Conservation (phyloP, 2,797 vertebrate species). For the Melanogrammus aeglefinus region DNA sequence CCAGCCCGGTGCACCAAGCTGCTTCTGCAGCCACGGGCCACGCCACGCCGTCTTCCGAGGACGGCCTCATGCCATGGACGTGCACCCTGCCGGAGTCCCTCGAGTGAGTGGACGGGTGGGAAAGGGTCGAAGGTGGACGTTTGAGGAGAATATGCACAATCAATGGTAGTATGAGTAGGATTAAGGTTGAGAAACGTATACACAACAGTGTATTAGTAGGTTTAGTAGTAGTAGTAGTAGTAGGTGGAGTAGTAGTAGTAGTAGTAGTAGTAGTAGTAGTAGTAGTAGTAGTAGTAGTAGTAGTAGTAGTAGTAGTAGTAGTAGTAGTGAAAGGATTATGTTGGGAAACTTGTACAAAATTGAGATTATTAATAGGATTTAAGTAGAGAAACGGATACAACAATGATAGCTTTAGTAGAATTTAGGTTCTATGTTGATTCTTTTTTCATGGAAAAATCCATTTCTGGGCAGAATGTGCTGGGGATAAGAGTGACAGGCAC, state of each 20-base stretch:
- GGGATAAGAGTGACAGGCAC: no score
- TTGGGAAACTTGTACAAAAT: no score
- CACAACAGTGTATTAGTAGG: no score
- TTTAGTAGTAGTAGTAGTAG: no score
- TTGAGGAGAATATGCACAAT: neutral
- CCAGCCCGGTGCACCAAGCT: slow-evolving; percentile 73
- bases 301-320: no score
- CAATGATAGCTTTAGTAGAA: neutral
- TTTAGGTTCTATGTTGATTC: neutral
- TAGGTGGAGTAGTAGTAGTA: no score
- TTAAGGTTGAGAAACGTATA: neutral
- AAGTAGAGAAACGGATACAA: neutral
- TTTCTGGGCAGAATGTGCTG: no score
- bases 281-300: no score
- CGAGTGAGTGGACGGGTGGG: slow-evolving; percentile 75
- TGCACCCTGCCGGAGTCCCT: slow-evolving; percentile 75
- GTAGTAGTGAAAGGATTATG: no score
- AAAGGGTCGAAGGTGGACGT: neutral
- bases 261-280: no score
- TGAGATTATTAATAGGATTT: no score
- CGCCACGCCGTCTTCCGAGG: slow-evolving; percentile 79
- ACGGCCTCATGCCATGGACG: slow-evolving; percentile 84
- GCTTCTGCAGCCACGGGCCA: slow-evolving; percentile 81
- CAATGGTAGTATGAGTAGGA: neutral
- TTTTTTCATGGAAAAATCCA: no score